Evolutionary conservation across 2,113 vertebrate genomes (phyloP), one percentile per base, ranked within the genome.

Genomic region (Pholis gunnellus): DNA sequence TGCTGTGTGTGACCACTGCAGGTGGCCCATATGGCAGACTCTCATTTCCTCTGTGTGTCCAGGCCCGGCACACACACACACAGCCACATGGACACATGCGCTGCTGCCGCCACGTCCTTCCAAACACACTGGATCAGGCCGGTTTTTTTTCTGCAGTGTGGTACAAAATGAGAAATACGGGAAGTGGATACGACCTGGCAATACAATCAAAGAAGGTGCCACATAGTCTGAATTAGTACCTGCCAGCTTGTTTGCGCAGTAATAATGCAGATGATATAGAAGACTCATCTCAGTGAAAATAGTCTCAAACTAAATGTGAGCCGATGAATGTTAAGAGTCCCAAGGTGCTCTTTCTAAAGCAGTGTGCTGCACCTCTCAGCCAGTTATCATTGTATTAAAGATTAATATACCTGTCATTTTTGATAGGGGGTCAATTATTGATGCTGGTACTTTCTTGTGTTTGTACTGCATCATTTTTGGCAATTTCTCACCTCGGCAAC

Each of bases 1-100:
- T 69, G 68, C 75, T 80, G 86, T 27, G 81, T 44, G 40, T 79
- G 88, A 83, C 87, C 72, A 38, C 89, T 72, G 82, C 87, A 46
- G 84, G 88, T 84, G 85, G 88, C 82, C 91, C 91, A 90, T 93
- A 93, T 93, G 90, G 90, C 80, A 42, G 75, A 72, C 72, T 88
- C 84, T 90, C 88, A 71, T 85, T 80, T 87, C 69, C 81, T 50
- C 81, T 75, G 72, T 74, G 82, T 69, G 83, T 78, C 81, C 56
- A 40, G 6, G 79, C 87, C 79, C 63, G 66, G 22, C 1, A 10
- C 46, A 50, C 17, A 20, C 48, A 20, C 48, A 50, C 48, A 5
- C 48, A 13, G 27, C 36, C 50, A 50, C 59, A 34, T 9, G 31
- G 25, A 56, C 57, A 34, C 44, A 11, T 1, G 9, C 36, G 1